Conservation (phyloP, 2,797 vertebrate genomes). For the Cynodonichthys magdalenae region DNA sequence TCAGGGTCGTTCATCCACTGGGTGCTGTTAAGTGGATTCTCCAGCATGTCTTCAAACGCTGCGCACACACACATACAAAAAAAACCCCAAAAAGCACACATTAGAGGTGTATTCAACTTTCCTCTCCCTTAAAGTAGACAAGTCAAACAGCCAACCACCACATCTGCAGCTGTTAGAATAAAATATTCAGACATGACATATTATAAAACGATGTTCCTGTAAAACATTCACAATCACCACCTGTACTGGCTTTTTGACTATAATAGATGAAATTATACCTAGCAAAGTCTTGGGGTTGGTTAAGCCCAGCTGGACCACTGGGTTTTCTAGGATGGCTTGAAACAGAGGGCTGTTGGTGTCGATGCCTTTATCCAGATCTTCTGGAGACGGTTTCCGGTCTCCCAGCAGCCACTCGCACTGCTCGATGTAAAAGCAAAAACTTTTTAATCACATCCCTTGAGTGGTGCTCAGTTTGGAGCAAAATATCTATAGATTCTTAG, state of each 20-base stretch:
- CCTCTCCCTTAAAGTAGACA: background rate
- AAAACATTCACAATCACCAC: background rate
- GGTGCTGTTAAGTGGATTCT: conserved; percentile 98
- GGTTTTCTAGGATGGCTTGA: conserved; percentile 98
- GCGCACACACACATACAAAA: conserved; percentile 19
- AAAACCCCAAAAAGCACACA: conserved; percentile 14
- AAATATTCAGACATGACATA: background rate
- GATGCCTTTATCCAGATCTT: conserved; percentile 96
- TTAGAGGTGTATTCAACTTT: background rate
- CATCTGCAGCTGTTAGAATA: background rate
- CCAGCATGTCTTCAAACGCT: conserved; percentile 99
- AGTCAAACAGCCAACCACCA: background rate
- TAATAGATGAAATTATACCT: conserved; percentile 74
- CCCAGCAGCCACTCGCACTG: conserved; percentile 98
- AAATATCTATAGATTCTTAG: no score
- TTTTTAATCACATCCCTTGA: no score
- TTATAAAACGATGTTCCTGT: background rate
- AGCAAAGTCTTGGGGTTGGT: conserved; percentile 97
- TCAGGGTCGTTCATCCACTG: conserved; percentile 99
- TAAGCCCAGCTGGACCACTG: conserved; percentile 95
- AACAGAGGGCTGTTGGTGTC: conserved; percentile 95
- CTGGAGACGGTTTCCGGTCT: conserved; percentile 95
- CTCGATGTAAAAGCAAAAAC: background rate
- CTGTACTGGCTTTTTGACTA: background rate
- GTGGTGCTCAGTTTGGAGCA: no score